Base-by-base conservation (phyloP, 2,797 vertebrate genomes). In the Bovichtus diacanthus region DNA sequence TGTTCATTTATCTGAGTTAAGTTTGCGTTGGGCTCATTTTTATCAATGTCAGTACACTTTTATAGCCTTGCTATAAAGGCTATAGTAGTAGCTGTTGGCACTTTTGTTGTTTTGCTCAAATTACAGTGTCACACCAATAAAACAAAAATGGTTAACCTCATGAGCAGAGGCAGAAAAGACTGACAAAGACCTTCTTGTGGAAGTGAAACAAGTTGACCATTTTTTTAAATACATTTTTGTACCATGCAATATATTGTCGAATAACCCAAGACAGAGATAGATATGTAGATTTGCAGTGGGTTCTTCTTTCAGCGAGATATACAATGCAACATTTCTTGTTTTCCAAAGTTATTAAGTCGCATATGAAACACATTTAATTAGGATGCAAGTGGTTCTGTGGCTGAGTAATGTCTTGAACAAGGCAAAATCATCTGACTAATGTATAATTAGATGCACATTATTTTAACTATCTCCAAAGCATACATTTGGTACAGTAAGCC, bases 111-210 rank as follows among this genome's bases (percentile, higher is more conserved):
- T 67, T 72, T 34, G 58, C 56, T 68, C 13, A 38, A 16, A 58
- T 59, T 19, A 31, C n/a, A 60, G 2, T 43, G 31, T 23, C 70
- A 36, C 25, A 34, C 23, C 9, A 46, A 39, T 51, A 41, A 66
- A 47, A 66, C 23, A 11, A 36, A 67, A 53, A 7, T 38, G 15
- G 19, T 67, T 75, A 6, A 67, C 61, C 50, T 77, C n/a, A 41
- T 59, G 39, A 60, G 39, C 44, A 46, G 21, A 50, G 19, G 34
- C 41, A 49, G 43, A n/a, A 62, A 23, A 27, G 55, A 15, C 43
- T 23, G 19, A 16, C n/a, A 27, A 27, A 27, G 5, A 27, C 8
- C 7, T 50, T 15, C 10, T 69, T 41, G n/a, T 60, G 18, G 46
- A 29, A 23, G 18, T 44, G 3, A 44, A n/a, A 43, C 25, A 70